Evolutionary conservation across 1,140 invertebrate species (phyloP), one percentile per base, ranked within the genome.

Genomic region (Eupristina koningsbergeri): DNA sequence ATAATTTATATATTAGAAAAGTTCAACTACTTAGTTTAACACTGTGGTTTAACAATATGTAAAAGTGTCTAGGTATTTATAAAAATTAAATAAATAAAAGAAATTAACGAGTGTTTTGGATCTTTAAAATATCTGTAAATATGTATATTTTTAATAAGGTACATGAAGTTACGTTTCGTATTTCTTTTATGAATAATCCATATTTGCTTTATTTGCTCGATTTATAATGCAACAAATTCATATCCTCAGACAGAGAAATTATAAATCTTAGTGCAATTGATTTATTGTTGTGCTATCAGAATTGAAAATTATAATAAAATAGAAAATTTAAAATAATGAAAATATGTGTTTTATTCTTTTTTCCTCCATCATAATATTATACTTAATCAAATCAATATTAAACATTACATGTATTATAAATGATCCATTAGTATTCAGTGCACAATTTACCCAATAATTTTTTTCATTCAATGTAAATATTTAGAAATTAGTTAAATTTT

Each of bases 81-180:
- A 80, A 84, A 84, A 79, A 83, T 45, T 29, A 76, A 83, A 73
- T 17, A 29, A 41, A 69, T 74, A 34, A 53, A 13, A 29, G 29
- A 67, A 47, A 0, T 36, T 73, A 73, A 50, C 34, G 36, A 39
- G 39, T 45, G 41, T 67, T 31, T 26, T n/a, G 3, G 80, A 64
- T 64, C 2, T 47, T 41, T 84, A 80, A 64, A 76, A 80, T 71
- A 31, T 85, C 69, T 81, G 74, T 85, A 85, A 85, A 85, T 85
- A 85, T 81, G 79, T 85, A 85, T 78, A 85, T 85, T 81, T 84
- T 81, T 81, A 63, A 74, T 63, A 73, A 85, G 11, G 41, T 84
- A 73, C 74, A 78, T 85, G 22, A n/a, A 77, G 26, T 71, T 29
- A 5, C 53, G 50, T 77, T 77, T 58, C 36, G 47, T 15, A 84